Percentiles rank a stretch among this genome's conserved stretches.
These are phyloP conservation scores for Cryptoblepharus egeriae DNA, from an alignment of 2,797 vertebrate species.

Conservation along the genomic window DNA sequence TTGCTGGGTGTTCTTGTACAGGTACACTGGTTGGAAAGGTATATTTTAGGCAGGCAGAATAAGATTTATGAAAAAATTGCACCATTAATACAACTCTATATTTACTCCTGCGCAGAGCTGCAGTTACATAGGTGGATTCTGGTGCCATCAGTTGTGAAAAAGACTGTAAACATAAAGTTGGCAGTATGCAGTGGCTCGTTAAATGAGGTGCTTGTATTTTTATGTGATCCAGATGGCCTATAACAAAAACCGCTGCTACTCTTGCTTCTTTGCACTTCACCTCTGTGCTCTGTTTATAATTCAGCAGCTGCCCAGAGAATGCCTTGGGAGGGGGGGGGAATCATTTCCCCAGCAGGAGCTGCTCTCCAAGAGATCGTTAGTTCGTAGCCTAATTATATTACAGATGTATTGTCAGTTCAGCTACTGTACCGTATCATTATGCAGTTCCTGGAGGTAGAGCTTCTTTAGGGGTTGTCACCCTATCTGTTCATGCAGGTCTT, in stretches of 20 bases:
- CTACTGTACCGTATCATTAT: not conserved
- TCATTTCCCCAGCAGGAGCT: not conserved
- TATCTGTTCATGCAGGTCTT: not conserved
- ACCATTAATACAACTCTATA: not conserved
- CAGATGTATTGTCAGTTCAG: not conserved
- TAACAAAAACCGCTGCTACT: constrained; percentile 16
- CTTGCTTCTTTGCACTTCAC: not conserved
- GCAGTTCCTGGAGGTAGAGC: not conserved
- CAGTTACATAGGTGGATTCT: not conserved
- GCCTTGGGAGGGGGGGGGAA: not conserved
- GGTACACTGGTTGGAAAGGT: not conserved
- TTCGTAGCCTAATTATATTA: not conserved
- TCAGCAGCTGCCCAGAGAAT: not conserved
- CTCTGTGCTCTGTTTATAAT: rapidly evolving
- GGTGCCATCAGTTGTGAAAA: constrained; percentile 10
- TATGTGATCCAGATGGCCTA: constrained; percentile 13
- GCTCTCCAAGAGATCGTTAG: not conserved
- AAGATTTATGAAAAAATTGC: constrained; percentile 6
- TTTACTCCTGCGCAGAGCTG: not conserved
- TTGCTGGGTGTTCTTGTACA: not conserved
- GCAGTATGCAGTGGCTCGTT: not conserved
- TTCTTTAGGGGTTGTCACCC: not conserved
- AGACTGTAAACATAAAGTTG: not conserved
- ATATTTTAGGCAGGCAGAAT: not conserved
- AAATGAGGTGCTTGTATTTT: constrained; percentile 24